Evolutionary conservation across 1,140 invertebrate species (phyloP), one percentile per base, ranked within the genome.

Genomic region (Dysdera silvatica): DNA sequence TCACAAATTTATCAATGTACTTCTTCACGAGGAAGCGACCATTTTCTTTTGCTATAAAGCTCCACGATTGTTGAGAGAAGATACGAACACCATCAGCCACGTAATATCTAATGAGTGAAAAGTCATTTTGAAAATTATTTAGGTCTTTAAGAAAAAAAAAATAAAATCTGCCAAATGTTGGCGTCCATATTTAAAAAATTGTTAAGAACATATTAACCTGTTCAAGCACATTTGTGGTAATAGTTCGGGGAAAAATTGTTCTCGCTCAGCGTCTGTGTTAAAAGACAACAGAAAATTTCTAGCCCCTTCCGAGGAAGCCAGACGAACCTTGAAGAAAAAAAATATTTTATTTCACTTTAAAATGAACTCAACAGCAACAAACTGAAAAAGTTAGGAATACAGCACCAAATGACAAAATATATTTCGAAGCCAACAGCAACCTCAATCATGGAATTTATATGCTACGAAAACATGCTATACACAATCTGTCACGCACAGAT

Each of bases 21-120:
- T 79, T 76, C 65, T 79, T 75, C n/a, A 82, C 80, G 37, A 81
- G 68, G 24, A 72, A 67, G 69, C 74, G 76, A 4, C 82, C 82
- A 53, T 74, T 70, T 23, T 72, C 72, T 10, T 74, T 76, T 23
- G 79, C 78, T 10, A 82, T 72, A 61, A 73, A 74, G 51, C 75
- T 70, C 81, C 81, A 83, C 2, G 81, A 81, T 67, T 82, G 79
- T 71, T 83, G 81, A 29, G 79, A 80, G 67, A 81, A 81, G 14
- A 82, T 76, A 32, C 80, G 69, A 3, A 83, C 80, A 43, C 81
- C 81, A 69, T 82, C 81, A 35, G 81, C 81, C 37, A 81, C 74
- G 70, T 82, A 83, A 70, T 83, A 83, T 61, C 80, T 80, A 65
- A 26, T n/a, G n/a, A n/a, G n/a, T n/a, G n/a, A n/a, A n/a, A 37